Evolutionary conservation across 2,113 vertebrate genomes (phyloP).

Genomic region (Suncus etruscus): DNA sequence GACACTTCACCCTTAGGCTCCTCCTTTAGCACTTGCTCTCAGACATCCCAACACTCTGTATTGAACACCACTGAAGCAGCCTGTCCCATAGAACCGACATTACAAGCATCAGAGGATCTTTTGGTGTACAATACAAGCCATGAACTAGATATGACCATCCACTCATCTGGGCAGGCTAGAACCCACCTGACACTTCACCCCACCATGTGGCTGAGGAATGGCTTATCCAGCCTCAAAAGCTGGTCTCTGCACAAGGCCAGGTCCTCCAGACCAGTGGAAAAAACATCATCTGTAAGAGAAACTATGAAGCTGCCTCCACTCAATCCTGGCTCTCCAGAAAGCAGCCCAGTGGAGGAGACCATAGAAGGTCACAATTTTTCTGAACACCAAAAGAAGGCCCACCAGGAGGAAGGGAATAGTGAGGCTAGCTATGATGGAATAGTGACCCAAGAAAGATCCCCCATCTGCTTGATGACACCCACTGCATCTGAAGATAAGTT

Average conservation of each 20-base stretch:
- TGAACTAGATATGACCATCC: constrained; percentile 75
- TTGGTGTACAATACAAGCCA: constrained; percentile 64
- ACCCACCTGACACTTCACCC: constrained; percentile 86
- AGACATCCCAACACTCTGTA: too few relatives aligned
- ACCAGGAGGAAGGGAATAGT: too few relatives aligned
- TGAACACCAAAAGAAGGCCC: too few relatives aligned
- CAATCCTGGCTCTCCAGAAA: too few relatives aligned
- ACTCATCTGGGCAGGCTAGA: constrained; percentile 77
- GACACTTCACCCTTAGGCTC: constrained; percentile 93
- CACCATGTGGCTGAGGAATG: constrained; percentile 91
- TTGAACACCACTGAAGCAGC: constrained; percentile 85
- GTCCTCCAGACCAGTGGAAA: constrained; percentile 78
- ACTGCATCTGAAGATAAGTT: too few relatives aligned
- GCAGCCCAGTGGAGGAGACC: too few relatives aligned
- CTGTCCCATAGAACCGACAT: constrained; percentile 84
- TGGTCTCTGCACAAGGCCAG: constrained; percentile 88
- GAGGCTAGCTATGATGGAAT: too few relatives aligned
- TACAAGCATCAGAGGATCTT: constrained; percentile 75
- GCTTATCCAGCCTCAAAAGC: constrained; percentile 84
- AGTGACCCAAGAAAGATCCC: too few relatives aligned
- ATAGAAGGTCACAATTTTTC: too few relatives aligned
- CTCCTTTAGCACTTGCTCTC: constrained; percentile 44
- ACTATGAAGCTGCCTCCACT: too few relatives aligned
- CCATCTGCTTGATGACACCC: too few relatives aligned
- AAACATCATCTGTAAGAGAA: neutral